Conservation (phyloP, 2,113 vertebrate genomes). For the Xiphophorus hellerii region DNA sequence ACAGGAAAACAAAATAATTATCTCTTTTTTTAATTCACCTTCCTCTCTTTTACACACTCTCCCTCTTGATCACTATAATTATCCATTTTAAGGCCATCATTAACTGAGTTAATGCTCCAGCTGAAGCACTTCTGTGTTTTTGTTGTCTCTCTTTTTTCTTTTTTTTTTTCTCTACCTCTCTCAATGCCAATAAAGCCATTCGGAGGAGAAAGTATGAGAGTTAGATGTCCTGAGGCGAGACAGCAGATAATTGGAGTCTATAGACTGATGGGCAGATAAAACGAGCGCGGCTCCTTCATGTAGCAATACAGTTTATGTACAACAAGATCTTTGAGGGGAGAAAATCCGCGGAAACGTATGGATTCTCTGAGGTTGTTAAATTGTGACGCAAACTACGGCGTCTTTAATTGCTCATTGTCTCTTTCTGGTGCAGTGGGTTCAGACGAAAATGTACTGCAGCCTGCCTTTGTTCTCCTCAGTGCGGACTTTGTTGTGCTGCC, state of each 20-base stretch:
- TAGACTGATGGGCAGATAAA: constrained; percentile 47
- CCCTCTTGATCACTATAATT: constrained; percentile 65
- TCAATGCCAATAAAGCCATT: constrained; percentile 55
- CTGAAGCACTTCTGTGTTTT: constrained; percentile 41
- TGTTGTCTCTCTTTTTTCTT: constrained; percentile 14
- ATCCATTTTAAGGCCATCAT: constrained; percentile 67
- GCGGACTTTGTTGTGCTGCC: constrained; percentile 45
- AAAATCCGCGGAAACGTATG: neutral
- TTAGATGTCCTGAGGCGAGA: constrained; percentile 47
- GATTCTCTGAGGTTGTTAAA: constrained; percentile 19
- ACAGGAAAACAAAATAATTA: constrained; percentile 16
- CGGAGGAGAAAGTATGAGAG: constrained; percentile 50
- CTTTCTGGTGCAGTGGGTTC: constrained; percentile 25
- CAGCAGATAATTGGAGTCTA: constrained; percentile 56
- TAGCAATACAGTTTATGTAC: constrained; percentile 37
- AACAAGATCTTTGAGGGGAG: constrained; percentile 26
- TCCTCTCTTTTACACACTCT: constrained; percentile 37
- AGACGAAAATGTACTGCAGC: constrained; percentile 27
- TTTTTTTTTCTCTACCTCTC: neutral
- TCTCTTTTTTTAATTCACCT: constrained; percentile 38
- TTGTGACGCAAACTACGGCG: constrained; percentile 5
- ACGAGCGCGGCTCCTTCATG: constrained; percentile 30
- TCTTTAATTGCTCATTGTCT: constrained; percentile 42
- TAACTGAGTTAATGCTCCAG: constrained; percentile 63
- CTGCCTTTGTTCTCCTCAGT: constrained; percentile 46